Base-by-base conservation (phyloP, 2,797 vertebrate species). In the Vespertilio murinus region DNA sequence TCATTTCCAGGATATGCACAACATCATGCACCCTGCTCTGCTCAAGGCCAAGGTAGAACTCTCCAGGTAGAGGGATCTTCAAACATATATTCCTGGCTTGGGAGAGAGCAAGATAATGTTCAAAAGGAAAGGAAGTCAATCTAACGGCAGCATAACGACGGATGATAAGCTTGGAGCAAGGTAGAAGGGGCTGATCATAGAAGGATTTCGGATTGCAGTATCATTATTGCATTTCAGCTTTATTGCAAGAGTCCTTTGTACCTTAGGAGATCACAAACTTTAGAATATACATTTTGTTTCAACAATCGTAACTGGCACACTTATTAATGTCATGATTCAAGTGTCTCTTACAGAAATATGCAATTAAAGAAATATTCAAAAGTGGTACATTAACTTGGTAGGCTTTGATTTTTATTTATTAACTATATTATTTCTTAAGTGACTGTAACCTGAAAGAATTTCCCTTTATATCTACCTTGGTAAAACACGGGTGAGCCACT, bases 331-430 rank as follows among this genome's bases (percentile, higher is more conserved):
- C 38, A 47, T 49, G n/a, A 79, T 83, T 89, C 54, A 75, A 38
- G 10, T 40, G 74, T 77, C 42, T 94, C 25, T 80, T 47, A 30
- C 11, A 61, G 59, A 61, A 61, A 61, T 74, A 4, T 8, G 25
- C 40, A 77, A 56, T 75, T 94, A 80, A 59, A 23, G 77, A 59
- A 65, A 59, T 59, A 71, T 23, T 81, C 22, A n/a, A 33, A 91
- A 75, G 64, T 67, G 17, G 11, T 38, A 1, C 71, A 38, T 45
- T 81, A 73, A 40, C 6, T 65, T 92, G 61, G 9, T 84, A 42
- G 49, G 5, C 9, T 82, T 91, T 94, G n/a, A 45, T 81, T 67
- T 83, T 90, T 61, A 61, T 93, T 78, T 74, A 45, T 90, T 74
- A 88, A 20, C n/a, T 71, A 2, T 78, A 28, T 69, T 83, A 42